Conservation (phyloP, 1,140 invertebrate genomes). For the Hypsibius dujardini region DNA sequence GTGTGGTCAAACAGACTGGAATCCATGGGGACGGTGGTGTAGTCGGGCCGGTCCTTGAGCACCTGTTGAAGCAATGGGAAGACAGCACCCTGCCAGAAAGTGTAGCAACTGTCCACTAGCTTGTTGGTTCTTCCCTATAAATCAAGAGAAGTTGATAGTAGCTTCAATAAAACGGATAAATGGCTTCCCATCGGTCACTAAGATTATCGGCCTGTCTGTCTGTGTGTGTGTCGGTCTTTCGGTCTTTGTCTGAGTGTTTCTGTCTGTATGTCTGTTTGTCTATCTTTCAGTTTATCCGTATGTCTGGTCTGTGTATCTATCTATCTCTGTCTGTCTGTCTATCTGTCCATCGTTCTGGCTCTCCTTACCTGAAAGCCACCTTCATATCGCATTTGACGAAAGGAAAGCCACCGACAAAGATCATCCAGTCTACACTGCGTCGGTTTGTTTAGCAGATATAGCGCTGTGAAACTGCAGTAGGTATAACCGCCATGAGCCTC, state of each 20-base stretch:
- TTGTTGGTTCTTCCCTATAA: constrained; percentile 68
- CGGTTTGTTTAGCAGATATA: constrained; percentile 62
- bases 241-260: no score
- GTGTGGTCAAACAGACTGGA: constrained; percentile 57
- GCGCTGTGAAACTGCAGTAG: constrained; percentile 78
- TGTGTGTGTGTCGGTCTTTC: no score
- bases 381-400: constrained; percentile 35
- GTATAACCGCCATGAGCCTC: constrained; percentile 97
- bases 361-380: constrained; percentile 41
- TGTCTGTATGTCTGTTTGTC: no score
- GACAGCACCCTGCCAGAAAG: constrained; percentile 88
- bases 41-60: constrained; percentile 35
- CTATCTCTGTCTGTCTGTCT: no score
- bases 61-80: constrained; percentile 56
- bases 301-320: no score
- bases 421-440: constrained; percentile 49
- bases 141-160: constrained; percentile 19
- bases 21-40: constrained; percentile 28
- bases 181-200: no score
- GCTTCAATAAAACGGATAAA: no score
- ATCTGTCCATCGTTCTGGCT: no score
- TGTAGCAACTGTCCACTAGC: constrained; percentile 93
- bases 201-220: no score
- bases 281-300: no score
- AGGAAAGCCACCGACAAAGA: constrained; percentile 31